Conservation (phyloP, 2,113 vertebrate species). For the Campylorhamphus procurvoides region DNA sequence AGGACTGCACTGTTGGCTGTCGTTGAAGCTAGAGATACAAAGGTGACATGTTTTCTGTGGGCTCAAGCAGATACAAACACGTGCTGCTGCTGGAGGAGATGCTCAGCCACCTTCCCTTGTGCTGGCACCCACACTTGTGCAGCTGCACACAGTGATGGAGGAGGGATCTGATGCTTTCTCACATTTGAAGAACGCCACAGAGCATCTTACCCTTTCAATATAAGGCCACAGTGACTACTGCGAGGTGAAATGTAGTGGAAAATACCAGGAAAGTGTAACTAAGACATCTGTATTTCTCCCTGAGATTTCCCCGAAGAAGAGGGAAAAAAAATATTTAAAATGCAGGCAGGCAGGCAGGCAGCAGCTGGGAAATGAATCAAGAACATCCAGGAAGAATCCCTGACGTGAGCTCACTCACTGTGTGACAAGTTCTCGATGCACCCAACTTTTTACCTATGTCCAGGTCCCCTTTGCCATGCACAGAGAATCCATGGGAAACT, state of each 20-base stretch:
- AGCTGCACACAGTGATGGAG: rapidly evolving
- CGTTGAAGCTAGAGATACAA: background rate
- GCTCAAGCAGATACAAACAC: background rate
- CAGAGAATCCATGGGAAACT: background rate
- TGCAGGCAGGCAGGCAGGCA: background rate
- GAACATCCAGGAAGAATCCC: background rate
- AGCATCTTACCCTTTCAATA: background rate
- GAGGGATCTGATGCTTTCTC: background rate
- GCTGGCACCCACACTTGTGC: background rate
- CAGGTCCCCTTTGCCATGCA: background rate
- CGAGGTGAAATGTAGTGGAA: background rate
- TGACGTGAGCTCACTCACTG: background rate
- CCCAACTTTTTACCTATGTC: background rate
- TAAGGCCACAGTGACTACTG: background rate
- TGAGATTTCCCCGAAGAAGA: background rate
- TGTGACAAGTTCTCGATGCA: background rate
- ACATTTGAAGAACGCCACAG: background rate
- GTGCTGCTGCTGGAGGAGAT: background rate
- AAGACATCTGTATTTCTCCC: background rate
- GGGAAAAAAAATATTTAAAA: background rate
- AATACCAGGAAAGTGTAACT: background rate
- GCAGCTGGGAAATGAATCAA: background rate
- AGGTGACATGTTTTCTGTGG: background rate
- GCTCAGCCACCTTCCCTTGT: background rate
- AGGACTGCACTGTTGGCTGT: rapidly evolving